Evolutionary conservation across 1,140 invertebrate genomes (phyloP).

Genomic region (Drosophila pallidifrons): DNA sequence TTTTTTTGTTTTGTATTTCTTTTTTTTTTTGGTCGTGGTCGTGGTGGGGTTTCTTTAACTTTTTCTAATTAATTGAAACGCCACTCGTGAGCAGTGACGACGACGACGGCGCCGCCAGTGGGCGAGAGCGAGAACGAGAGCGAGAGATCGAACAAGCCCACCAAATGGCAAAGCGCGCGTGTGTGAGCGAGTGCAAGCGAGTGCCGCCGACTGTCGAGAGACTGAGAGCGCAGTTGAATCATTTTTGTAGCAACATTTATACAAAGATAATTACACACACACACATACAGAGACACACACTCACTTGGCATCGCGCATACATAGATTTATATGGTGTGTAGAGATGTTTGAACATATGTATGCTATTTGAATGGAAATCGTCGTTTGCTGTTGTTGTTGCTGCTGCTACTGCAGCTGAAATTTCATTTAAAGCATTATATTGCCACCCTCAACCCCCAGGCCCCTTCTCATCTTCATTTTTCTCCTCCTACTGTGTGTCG

Average conservation of each 20-base stretch:
- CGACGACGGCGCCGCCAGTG: constrained; percentile 30
- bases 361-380: constrained; percentile 53
- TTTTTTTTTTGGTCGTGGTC: constrained; percentile 25
- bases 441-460: constrained; percentile 29
- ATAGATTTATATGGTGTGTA: constrained; percentile 32
- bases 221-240: constrained; percentile 40
- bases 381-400: constrained; percentile 21
- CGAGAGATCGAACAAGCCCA: constrained; percentile 17
- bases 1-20: constrained; percentile 29
- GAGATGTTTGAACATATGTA: constrained; percentile 51
- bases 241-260: constrained; percentile 45
- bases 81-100: constrained; percentile 72
- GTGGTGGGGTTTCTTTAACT: constrained; percentile 73
- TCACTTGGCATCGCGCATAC: not conserved
- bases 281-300: constrained; percentile 15
- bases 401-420: constrained; percentile 31
- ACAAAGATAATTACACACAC: constrained; percentile 34
- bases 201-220: not conserved
- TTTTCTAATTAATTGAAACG: constrained; percentile 84
- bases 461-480: not conserved
- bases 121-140: constrained; percentile 9
- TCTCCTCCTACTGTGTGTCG: constrained; percentile 44
- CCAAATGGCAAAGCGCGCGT: constrained; percentile 1
- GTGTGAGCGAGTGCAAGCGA: constrained; percentile 18
- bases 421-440: constrained; percentile 57